Percentiles rank a stretch among this genome's conserved stretches.
Conservation (phyloP, 2,113 vertebrate genomes). For the Cynoglossus semilaevis region DNA sequence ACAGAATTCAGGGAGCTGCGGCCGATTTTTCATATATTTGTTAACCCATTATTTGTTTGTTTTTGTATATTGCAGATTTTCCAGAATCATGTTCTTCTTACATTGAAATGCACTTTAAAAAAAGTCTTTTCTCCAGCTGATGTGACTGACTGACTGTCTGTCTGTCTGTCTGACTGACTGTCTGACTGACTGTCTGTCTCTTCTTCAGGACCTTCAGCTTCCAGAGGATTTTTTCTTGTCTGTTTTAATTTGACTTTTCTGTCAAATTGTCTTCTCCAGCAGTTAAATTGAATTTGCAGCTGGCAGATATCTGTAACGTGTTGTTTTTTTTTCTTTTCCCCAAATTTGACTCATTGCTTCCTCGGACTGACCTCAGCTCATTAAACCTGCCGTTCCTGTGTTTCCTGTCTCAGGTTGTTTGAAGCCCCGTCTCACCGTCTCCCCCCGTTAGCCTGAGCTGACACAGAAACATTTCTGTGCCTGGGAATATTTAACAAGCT, state of each 20-base stretch:
- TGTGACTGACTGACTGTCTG: conserved; percentile 11
- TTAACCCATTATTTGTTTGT: too few relatives aligned
- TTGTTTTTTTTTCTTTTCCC: conserved; percentile 16
- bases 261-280: conserved; percentile 24
- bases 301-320: conserved; percentile 36
- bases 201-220: conserved; percentile 36
- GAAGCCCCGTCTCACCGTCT: conserved; percentile 17
- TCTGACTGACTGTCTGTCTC: conserved; percentile 36
- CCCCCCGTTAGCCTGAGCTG: conserved; percentile 17
- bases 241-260: conserved; percentile 42
- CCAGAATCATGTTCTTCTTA: too few relatives aligned
- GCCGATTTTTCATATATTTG: too few relatives aligned
- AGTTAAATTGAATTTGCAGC: conserved; percentile 33
- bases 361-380: conserved; percentile 33
- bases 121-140: too few relatives aligned
- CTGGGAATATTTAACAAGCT: conserved; percentile 40
- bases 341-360: conserved; percentile 28
- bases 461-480: conserved; percentile 18
- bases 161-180: conserved; percentile 26
- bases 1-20: too few relatives aligned
- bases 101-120: too few relatives aligned
- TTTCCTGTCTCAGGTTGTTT: conserved; percentile 47
- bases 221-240: not conserved
- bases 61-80: too few relatives aligned
- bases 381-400: conserved; percentile 41